phyloP scores from a whole-genome alignment of 2,113 vertebrate species.

The Arothron firmamentum region DNA sequence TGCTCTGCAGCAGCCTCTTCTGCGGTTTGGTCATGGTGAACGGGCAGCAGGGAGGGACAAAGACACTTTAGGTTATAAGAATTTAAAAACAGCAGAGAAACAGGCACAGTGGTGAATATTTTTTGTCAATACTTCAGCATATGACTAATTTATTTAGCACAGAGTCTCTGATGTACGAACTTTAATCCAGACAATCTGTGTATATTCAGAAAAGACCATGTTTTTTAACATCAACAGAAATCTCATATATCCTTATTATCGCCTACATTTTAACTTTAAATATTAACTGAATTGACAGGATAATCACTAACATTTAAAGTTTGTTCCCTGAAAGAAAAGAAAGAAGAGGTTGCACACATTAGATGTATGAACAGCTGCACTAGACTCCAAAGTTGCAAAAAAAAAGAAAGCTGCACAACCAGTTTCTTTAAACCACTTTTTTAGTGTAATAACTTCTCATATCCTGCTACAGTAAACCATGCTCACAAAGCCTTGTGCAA shows the following conservation, averaged over 20 bases:
- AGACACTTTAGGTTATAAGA: conserved; percentile 23
- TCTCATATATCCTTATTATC: no score
- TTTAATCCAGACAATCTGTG: no score
- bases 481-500: conserved; percentile 32
- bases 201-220: no score
- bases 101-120: background rate
- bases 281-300: no score
- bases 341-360: background rate
- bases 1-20: conserved; percentile 52
- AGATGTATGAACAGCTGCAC: background rate
- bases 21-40: conserved; percentile 51
- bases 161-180: no score
- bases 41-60: conserved; percentile 25
- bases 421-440: conserved; percentile 24
- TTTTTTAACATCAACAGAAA: no score
- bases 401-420: conserved; percentile 23
- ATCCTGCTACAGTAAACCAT: conserved; percentile 35
- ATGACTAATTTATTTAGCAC: no score
- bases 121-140: background rate
- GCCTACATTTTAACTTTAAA: no score
- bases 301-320: no score
- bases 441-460: conserved; percentile 49
- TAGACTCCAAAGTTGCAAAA: conserved; percentile 11
- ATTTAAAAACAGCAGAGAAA: conserved; percentile 3
- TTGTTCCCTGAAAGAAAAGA: background rate